A percentile compares a stretch with the other conserved stretches of the same genome.
These are phyloP conservation scores for Styela plicata DNA, from an alignment of 23 tunicate genomes.

Conservation along the genomic window DNA sequence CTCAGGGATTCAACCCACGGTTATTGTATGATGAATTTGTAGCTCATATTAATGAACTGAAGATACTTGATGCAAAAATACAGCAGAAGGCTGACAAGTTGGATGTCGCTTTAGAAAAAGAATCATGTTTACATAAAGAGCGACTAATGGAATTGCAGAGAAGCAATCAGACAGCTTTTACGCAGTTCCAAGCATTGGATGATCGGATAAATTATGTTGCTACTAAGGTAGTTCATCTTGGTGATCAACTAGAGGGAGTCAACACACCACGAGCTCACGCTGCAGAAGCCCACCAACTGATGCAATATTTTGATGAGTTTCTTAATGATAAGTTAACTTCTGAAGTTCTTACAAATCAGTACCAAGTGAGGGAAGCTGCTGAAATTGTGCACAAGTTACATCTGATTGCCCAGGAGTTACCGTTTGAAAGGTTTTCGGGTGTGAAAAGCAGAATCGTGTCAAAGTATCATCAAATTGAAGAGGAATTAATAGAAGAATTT, in stretches of 20 bases:
- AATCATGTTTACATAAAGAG: conserved; percentile 70
- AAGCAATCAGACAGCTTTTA: conserved; percentile 87
- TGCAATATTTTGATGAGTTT: conserved; percentile 97
- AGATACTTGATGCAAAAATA: conserved; percentile 61
- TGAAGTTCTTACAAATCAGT: conserved; percentile 60
- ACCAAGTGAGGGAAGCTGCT: conserved; percentile 88
- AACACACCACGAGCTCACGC: conserved; percentile 98
- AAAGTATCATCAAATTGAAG: conserved; percentile 37
- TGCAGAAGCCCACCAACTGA: conserved; percentile 96
- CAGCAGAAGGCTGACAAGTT: conserved; percentile 90
- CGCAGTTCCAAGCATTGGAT: conserved; percentile 93
- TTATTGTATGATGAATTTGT: conserved; percentile 77
- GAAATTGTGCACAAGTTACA: conserved; percentile 97
- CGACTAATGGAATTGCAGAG: conserved; percentile 79
- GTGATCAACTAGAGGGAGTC: conserved; percentile 98
- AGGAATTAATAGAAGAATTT: conserved; percentile 76
- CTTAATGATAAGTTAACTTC: conserved; percentile 58
- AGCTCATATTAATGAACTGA: conserved; percentile 87
- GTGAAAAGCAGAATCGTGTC: conserved; percentile 35
- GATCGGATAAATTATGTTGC: conserved; percentile 96
- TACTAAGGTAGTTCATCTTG: conserved; percentile 97
- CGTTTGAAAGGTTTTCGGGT: conserved; percentile 64
- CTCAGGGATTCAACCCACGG: conserved; percentile 84
- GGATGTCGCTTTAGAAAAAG: conserved; percentile 68
- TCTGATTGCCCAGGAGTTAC: conserved; percentile 97